Evolutionary conservation across 1,140 invertebrate genomes (phyloP), one percentile per base, ranked within the genome.

Genomic region (Phocides pigmalion): DNA sequence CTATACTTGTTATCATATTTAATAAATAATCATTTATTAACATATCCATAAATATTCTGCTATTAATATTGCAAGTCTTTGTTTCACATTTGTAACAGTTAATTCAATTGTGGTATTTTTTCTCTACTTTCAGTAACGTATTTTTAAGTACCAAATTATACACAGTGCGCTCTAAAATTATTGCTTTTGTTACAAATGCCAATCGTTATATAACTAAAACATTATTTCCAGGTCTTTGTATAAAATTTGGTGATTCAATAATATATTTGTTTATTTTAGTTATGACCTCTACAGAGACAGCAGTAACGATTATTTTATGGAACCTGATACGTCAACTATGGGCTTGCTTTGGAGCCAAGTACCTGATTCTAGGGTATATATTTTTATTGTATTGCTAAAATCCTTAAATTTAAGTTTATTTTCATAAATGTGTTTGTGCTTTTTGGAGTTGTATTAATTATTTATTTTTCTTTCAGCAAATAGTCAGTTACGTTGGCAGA

Each of bases 311-410:
- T 87, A 87, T 35, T 66, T 82, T 4, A 63, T 82, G 56, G 87
- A 88, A 62, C 86, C 86, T 9, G 87, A 88, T 28, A 85, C 81
- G 0, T 84, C 87, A n/a, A 35, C 82, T 0, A 62, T 82, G 4
- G 71, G 84, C 11, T 51, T 90, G 8, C 54, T 90, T 12, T 90
- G 87, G 87, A 87, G 84, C 47, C 87, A 90, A 74, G 81, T 90
- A 9, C 87, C 87, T 37, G 76, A 85, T 66, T 73, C 84, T 15
- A 81, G 87, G 56, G 87, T 90, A 68, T 47, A n/a, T 32, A 44
- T 14, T 15, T 15, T 1, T 35, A 2, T 35, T n/a, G 9, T 11
- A n/a, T 2, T 1, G 4, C 8, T 35, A 35, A 35, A 2, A 3
- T 35, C 32, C 1, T 12, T 8, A 12, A n/a, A n/a, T 35, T 0